These are phyloP conservation scores for Zaprionus tsacasi DNA, from an alignment of 1,140 invertebrate species.

Conservation along the genomic window DNA sequence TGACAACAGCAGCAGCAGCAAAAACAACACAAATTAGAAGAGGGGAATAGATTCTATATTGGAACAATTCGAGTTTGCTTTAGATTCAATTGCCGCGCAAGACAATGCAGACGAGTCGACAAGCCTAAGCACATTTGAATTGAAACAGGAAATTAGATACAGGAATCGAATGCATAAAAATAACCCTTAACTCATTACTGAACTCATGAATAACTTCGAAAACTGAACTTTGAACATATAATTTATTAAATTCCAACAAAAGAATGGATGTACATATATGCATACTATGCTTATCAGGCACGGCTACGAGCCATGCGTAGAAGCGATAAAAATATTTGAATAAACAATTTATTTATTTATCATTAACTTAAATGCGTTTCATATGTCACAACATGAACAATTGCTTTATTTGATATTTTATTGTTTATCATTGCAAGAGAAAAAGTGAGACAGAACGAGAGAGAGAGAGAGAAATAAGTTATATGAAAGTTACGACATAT, in stretches of 20 bases:
- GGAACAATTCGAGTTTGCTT: constrained; percentile 31
- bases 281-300: neutral
- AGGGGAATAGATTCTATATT: constrained; percentile 25
- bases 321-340: constrained; percentile 1
- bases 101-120: neutral
- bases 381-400: constrained; percentile 12
- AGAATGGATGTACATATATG: too few relatives aligned
- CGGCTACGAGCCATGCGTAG: neutral
- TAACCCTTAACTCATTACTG: neutral
- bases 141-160: neutral
- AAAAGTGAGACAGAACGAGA: neutral
- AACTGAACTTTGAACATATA: neutral
- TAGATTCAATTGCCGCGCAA: neutral
- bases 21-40: constrained; percentile 13
- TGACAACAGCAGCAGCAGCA: constrained; percentile 36
- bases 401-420: neutral
- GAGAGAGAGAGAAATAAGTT: neutral
- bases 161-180: neutral
- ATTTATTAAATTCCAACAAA: constrained; percentile 3
- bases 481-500: too few relatives aligned
- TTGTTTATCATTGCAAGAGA: constrained; percentile 3
- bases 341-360: constrained; percentile 15
- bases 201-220: neutral
- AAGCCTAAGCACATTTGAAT: constrained; percentile 8
- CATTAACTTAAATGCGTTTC: constrained; percentile 1